A percentile compares a stretch with the other conserved stretches of the same genome.
These are phyloP conservation scores for Alcedo quadribrachys DNA, from an alignment of 2,797 vertebrate species.

Conservation along the genomic window DNA sequence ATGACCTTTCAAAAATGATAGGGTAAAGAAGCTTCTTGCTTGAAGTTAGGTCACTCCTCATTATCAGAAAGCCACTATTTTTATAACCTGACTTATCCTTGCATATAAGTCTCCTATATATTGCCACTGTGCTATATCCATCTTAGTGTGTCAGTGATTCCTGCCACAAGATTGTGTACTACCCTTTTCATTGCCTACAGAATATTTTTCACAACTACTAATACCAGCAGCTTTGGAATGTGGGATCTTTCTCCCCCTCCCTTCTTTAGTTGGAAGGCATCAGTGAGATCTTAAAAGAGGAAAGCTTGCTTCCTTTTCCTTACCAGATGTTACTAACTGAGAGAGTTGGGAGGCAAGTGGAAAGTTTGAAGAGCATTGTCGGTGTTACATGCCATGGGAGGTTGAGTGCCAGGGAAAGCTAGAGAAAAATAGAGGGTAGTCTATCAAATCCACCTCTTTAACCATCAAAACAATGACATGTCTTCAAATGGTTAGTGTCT, in stretches of 20 bases:
- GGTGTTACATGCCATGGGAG: neutral
- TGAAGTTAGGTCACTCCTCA: neutral
- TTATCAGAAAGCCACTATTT: neutral
- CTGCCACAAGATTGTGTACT: neutral
- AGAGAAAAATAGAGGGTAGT: neutral
- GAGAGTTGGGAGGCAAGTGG: neutral
- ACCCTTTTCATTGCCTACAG: neutral
- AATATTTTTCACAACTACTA: neutral
- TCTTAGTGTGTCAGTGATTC: neutral
- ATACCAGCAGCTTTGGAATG: neutral
- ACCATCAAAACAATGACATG: neutral
- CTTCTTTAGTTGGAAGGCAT: neutral
- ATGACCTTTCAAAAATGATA: neutral
- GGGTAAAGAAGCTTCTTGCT: neutral
- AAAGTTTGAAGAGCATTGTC: neutral
- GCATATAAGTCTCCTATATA: neutral
- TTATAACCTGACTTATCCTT: neutral
- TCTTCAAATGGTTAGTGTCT: neutral
- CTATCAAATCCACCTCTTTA: neutral
- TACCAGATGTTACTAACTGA: neutral
- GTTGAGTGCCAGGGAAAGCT: neutral
- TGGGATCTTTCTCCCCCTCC: neutral
- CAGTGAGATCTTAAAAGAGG: neutral
- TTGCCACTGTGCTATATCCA: neutral
- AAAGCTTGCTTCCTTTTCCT: neutral